Base-by-base conservation (phyloP, 2,888 invertebrate species). In the Synergus itoensis region DNA sequence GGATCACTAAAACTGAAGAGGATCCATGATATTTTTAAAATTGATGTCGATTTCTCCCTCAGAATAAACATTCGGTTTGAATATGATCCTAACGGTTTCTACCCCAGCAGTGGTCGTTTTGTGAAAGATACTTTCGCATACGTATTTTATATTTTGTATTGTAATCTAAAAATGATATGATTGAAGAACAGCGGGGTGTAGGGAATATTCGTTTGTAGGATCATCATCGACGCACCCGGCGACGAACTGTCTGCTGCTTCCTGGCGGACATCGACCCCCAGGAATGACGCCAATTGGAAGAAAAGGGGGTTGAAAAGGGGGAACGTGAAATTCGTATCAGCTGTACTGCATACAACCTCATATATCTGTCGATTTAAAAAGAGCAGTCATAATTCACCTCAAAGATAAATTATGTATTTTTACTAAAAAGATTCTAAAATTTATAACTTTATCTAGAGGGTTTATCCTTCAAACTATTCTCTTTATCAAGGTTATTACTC, bases 221-320 rank as follows among this genome's bases (percentile, higher is more conserved):
- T 88, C 88, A 87, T 88, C 88, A 88, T 87, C 87, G 84, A 81
- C 80, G 81, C 83, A 76, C 81, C 57, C 80, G 84, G 86, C 86
- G 86, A 84, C 86, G 84, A 84, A 85, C 85, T 85, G 87, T 87
- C 87, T 87, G 81, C 83, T 84, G 82, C 80, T 84, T 84, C 84
- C 85, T 83, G 83, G 83, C 85, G 86, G 86, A 83, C 85, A 83
- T 79, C 85, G 84, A 86, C 87, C 88, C 87, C 86, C 83, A 86
- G 80, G 79, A 81, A 64, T 76, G 62, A 48, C 41, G 53, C 16
- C 28, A 45, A 69, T 69, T 69, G 48, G 48, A 48, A 69, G 69
- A 69, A 63, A 81, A 79, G 78, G 83, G 83, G 79, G 82, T 78
- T 12, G 60, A 60, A 0, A 60, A 11, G 60, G 60, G 60, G 60